Percentiles rank a stretch among this genome's conserved stretches.
Conservation (phyloP, 92 coral and sea anemone species). For the Phenganax subtilis region DNA sequence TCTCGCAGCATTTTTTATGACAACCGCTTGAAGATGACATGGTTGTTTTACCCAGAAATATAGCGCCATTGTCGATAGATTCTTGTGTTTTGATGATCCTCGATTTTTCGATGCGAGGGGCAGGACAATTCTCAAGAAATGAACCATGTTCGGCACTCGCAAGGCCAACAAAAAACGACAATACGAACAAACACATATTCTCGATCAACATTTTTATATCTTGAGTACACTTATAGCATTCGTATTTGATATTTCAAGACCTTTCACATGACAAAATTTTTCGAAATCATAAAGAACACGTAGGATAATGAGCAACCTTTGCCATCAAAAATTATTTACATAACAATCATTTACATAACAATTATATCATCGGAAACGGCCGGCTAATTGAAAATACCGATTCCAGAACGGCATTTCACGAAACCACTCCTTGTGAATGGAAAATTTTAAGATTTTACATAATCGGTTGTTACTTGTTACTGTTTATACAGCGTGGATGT, state of each 20-base stretch:
- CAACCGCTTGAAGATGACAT: constrained; percentile 59
- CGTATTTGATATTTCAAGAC: background rate
- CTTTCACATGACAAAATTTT: background rate
- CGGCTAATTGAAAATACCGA: background rate
- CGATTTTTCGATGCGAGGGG: constrained; percentile 54
- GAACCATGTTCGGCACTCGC: constrained; percentile 1
- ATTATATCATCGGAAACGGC: background rate
- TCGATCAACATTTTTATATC: background rate
- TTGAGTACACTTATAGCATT: background rate
- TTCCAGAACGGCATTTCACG: background rate
- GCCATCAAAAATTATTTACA: background rate
- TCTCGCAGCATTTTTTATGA: constrained; percentile 59
- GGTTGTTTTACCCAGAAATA: constrained; percentile 32
- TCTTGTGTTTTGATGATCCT: constrained; percentile 58
- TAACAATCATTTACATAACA: background rate
- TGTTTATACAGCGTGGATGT: too few relatives aligned
- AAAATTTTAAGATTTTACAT: background rate
- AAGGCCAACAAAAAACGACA: background rate
- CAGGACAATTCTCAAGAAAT: constrained; percentile 9
- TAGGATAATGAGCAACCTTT: background rate
- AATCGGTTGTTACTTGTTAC: too few relatives aligned
- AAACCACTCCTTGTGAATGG: background rate
- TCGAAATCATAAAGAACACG: background rate
- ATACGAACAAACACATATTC: background rate
- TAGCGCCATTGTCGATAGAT: constrained; percentile 58